Base-by-base conservation (phyloP, 2,113 vertebrate species). In the Salvelinus alpinus region DNA sequence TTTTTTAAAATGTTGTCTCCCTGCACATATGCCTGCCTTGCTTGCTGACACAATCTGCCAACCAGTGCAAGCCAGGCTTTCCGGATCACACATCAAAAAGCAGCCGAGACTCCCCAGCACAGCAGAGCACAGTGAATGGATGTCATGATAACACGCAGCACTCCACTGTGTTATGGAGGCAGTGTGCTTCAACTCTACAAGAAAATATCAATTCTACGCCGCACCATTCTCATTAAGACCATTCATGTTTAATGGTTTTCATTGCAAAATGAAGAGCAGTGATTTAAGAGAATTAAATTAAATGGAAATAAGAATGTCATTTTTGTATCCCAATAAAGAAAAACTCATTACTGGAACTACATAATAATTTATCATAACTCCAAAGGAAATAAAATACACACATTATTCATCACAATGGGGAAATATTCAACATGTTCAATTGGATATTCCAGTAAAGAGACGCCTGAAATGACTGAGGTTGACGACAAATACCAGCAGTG, bases 31-130 rank as follows among this genome's bases (percentile, higher is more conserved):
- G 82, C 85, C 92, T 91, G 90, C 79, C 77, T 82, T 83, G 85
- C 89, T 93, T 83, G 73, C 91, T 78, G 91, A 95, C 90, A 87
- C 79, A 29, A 94, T 94, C 93, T 91, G 85, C 66, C 91, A 91
- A 88, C 88, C 2, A 9, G 38, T 44, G 38, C 38, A 44, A 11
- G 38, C 38, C 9, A 44, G 38, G 38, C n/a, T 71, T 75, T 86
- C 88, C 78, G 83, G 84, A 92, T 91, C 88, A 71, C 83, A 84
- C 87, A 82, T 88, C 87, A 91, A 86, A 91, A 87, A 89, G 85
- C 82, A 0, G 29, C 29, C 67, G 67, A 79, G 71, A 0, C 5
- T 54, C 31, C 5, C 31, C 31, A 34, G 31, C 31, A 80, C 78
- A 86, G 82, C 75, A 34, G 34, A 34, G 34, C 38, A 67, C 77